Conservation (phyloP, 2,888 invertebrate genomes). For the Luffia ferchaultella region DNA sequence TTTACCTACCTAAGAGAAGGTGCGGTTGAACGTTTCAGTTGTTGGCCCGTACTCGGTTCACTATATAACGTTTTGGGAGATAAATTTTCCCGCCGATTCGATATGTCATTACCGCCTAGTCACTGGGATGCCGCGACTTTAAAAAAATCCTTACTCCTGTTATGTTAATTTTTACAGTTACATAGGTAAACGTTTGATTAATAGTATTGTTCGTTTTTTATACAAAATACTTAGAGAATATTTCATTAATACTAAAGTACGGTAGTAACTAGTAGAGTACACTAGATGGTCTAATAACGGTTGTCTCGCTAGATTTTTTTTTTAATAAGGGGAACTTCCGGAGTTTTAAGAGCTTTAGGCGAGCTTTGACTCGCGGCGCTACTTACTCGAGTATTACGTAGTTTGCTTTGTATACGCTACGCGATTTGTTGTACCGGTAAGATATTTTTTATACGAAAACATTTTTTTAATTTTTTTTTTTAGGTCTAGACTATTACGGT, state of each 20-base stretch:
- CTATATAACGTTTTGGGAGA: constrained; percentile 6
- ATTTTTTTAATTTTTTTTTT: constrained; percentile 45
- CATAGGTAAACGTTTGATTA: constrained; percentile 47
- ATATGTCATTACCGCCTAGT: constrained; percentile 56
- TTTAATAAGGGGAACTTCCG: constrained; percentile 30
- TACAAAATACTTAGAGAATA: constrained; percentile 42
- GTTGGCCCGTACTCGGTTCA: constrained; percentile 1
- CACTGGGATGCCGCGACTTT: constrained; percentile 58
- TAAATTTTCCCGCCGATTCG: constrained; percentile 3
- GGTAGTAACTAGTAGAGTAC: constrained; percentile 62
- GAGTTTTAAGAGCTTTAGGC: constrained; percentile 39
- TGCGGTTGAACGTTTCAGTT: constrained; percentile 5
- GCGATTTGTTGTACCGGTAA: constrained; percentile 63
- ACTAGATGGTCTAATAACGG: constrained; percentile 45
- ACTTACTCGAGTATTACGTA: constrained; percentile 52
- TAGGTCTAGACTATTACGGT: constrained; percentile 57
- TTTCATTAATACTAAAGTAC: constrained; percentile 39
- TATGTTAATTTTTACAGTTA: constrained; percentile 38
- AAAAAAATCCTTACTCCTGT: constrained; percentile 33
- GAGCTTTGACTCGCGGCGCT: constrained; percentile 24
- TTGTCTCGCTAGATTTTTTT: constrained; percentile 54
- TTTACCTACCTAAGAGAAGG: constrained; percentile 21
- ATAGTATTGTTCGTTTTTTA: constrained; percentile 47
- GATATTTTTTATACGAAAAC: constrained; percentile 59
- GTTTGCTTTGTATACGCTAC: constrained; percentile 53